Percentiles rank a stretch among this genome's conserved stretches.
phyloP scores from a whole-genome alignment of 2,797 vertebrate genomes.

The Clamator glandarius region DNA sequence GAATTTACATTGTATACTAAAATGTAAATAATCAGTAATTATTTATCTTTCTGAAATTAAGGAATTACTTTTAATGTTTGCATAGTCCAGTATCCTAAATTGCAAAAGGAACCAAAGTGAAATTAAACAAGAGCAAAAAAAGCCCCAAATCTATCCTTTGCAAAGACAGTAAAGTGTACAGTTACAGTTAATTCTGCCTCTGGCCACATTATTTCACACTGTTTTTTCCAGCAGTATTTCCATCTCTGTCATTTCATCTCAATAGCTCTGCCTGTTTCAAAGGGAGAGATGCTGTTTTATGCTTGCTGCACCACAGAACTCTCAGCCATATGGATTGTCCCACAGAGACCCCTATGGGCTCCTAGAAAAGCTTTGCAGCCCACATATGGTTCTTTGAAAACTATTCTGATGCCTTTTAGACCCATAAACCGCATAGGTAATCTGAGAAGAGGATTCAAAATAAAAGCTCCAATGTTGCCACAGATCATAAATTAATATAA shows the following conservation, averaged over 20 bases:
- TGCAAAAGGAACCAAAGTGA: not conserved
- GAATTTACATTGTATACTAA: not conserved
- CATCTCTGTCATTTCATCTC: conserved; percentile 41
- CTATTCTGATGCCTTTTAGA: not conserved
- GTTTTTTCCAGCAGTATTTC: conserved; percentile 25
- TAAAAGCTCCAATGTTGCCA: not conserved
- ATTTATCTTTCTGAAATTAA: not conserved
- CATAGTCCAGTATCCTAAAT: not conserved
- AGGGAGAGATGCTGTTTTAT: conserved; percentile 41
- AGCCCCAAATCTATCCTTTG: not conserved
- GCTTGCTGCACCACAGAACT: not conserved
- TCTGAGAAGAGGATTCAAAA: not conserved
- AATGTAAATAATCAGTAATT: not conserved
- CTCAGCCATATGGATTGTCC: conserved; percentile 44
- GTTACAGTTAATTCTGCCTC: not conserved
- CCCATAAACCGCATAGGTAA: not conserved
- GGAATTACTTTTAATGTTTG: not conserved
- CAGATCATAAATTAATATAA: not conserved
- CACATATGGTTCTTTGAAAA: not conserved
- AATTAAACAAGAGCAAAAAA: not conserved
- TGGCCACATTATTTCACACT: not conserved
- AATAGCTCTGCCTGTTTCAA: conserved; percentile 24
- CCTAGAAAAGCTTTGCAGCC: conserved; percentile 21
- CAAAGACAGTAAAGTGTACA: not conserved
- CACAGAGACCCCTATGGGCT: conserved; percentile 65